These are phyloP conservation scores for Austrofundulus limnaeus DNA, from an alignment of 2,113 vertebrate species.

Conservation along the genomic window DNA sequence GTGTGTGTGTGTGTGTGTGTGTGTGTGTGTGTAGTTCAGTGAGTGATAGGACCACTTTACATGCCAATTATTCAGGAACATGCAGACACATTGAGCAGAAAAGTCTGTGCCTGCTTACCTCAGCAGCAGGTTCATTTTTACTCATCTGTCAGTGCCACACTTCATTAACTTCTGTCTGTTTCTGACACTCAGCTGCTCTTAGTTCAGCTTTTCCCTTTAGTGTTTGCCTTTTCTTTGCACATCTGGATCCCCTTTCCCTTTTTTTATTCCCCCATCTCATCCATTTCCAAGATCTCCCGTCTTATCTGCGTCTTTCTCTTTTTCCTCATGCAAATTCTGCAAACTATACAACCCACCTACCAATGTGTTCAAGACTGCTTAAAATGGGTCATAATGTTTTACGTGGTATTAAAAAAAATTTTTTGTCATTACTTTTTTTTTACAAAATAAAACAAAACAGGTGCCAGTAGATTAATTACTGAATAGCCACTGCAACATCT, in stretches of 20 bases:
- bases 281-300: neutral
- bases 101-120: constrained; percentile 34
- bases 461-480: neutral
- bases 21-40: constrained; percentile 50
- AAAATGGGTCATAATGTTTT: too few relatives aligned
- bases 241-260: constrained; percentile 5
- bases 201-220: constrained; percentile 7
- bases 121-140: constrained; percentile 47
- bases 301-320: neutral
- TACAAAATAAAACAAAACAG: too few relatives aligned
- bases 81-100: constrained; percentile 25
- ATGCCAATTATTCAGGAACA: constrained; percentile 49
- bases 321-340: constrained; percentile 5
- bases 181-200: constrained; percentile 18
- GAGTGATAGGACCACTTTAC: constrained; percentile 52
- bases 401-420: too few relatives aligned
- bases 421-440: too few relatives aligned
- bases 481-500: too few relatives aligned
- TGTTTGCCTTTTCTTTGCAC: constrained; percentile 13
- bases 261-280: neutral
- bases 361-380: too few relatives aligned
- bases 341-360: neutral
- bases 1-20: constrained; percentile 6
- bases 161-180: constrained; percentile 46
- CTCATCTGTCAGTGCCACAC: constrained; percentile 52